Conservation (phyloP, 2,888 invertebrate species). For the Hetaerina titia region DNA sequence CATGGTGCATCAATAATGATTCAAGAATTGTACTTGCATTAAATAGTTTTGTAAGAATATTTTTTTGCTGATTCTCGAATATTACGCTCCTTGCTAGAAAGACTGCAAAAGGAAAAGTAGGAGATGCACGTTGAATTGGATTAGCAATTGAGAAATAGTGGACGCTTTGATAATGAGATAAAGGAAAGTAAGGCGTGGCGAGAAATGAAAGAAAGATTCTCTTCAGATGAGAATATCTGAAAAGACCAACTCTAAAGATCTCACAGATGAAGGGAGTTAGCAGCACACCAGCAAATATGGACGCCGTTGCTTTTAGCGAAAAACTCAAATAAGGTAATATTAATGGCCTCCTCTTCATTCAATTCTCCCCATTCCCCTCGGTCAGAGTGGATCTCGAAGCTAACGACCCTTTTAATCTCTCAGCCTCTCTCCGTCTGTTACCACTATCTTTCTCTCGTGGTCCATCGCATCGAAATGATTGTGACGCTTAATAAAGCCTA, state of each 20-base stretch:
- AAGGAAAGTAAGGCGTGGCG: neutral
- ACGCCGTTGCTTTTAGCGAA: neutral
- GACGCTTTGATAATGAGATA: neutral
- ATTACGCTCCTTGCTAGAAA: too few relatives aligned
- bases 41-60: too few relatives aligned
- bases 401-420: constrained; percentile 11
- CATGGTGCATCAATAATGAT: too few relatives aligned
- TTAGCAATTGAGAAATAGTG: neutral
- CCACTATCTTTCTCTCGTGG: neutral
- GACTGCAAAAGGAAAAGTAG: too few relatives aligned
- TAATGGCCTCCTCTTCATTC: neutral
- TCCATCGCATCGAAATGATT: neutral
- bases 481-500: neutral
- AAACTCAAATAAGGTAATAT: neutral
- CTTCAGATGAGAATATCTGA: neutral
- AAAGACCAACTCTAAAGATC: neutral
- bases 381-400: neutral
- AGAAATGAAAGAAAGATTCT: neutral
- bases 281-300: neutral
- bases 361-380: neutral
- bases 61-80: too few relatives aligned
- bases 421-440: neutral
- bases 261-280: neutral
- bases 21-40: too few relatives aligned
- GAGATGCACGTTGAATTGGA: neutral